Evolutionary conservation across 2,888 invertebrate species (phyloP), one percentile per base, ranked within the genome.

Genomic region (Neocrepidodera transversa): DNA sequence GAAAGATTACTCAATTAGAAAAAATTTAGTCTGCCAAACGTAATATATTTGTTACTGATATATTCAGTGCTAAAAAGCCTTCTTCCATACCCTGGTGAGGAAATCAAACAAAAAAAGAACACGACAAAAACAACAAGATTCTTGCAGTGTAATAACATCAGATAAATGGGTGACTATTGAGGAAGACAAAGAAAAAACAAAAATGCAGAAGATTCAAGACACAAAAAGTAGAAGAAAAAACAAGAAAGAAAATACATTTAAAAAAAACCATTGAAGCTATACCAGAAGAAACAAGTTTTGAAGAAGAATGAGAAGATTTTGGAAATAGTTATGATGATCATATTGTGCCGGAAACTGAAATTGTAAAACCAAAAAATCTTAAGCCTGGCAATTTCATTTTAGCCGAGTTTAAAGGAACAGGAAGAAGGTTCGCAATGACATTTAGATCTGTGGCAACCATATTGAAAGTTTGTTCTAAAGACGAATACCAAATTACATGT

Each of bases 221-320:
- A 43, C 53, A 28, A 49, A 35, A 20, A 49, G 7, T 18, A 36
- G 49, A 11, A 50, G 26, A 36, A 51, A 51, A n/a, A 28, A 28
- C 28, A 28, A 28, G 2, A 28, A 28, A 28, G 28, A 28, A 28
- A 28, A n/a, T 8, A 28, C 28, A n/a, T n/a, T n/a, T n/a, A n/a
- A n/a, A n/a, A n/a, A n/a, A n/a, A n/a, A n/a, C 28, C 8, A 28
- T 28, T 28, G 28, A 28, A 28, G 28, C 10, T 10, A 28, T 28
- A 28, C 28, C 28, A 10, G 28, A 28, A 6, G 28, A 28, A 28
- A 28, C 28, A 2, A 28, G 28, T 28, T 28, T 10, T 28, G 28
- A 28, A 28, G 28, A 28, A 28, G 28, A 28, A 28, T 28, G 28
- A 2, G 28, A 28, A 28, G 28, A 28, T 28, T 28, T 10, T 28